These are phyloP conservation scores for Nomada lathburiana DNA, from an alignment of 2,888 invertebrate species.

Conservation along the genomic window DNA sequence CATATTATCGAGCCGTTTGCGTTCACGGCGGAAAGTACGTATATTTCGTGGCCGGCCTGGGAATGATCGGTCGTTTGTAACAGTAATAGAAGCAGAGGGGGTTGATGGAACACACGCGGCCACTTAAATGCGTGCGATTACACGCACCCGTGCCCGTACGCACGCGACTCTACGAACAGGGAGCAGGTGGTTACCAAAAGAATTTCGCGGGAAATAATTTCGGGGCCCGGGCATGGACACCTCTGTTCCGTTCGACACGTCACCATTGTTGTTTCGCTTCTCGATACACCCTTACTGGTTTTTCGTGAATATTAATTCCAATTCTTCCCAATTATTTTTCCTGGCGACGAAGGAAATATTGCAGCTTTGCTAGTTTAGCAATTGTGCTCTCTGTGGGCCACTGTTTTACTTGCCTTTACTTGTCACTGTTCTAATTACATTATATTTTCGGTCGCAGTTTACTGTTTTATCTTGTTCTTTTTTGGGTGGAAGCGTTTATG, in stretches of 20 bases:
- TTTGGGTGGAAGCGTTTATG: no score
- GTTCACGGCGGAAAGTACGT: constrained; percentile 24
- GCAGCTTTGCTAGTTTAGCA: no score
- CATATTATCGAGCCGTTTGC: constrained; percentile 68
- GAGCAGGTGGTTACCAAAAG: constrained; percentile 65
- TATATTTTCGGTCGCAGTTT: no score
- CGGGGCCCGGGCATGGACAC: background rate
- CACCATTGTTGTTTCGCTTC: background rate
- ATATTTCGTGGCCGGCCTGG: constrained; percentile 52
- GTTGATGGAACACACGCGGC: constrained; percentile 57
- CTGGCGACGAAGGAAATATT: no score
- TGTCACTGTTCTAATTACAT: no score
- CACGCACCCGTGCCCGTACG: constrained; percentile 74
- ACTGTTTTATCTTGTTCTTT: no score
- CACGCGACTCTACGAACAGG: constrained; percentile 62
- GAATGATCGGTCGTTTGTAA: constrained; percentile 57
- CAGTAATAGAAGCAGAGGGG: constrained; percentile 58
- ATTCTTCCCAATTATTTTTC: background rate
- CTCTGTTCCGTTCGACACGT: constrained; percentile 13
- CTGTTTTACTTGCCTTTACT: no score
- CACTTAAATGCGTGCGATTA: constrained; percentile 76
- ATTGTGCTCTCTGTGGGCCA: no score
- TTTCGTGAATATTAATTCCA: background rate
- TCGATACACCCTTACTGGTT: background rate
- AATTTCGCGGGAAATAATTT: constrained; percentile 54